A percentile compares a stretch with the other conserved stretches of the same genome.
Evolutionary conservation across 2,888 invertebrate genomes (phyloP).

Genomic region (Sarcophaga subvicina): DNA sequence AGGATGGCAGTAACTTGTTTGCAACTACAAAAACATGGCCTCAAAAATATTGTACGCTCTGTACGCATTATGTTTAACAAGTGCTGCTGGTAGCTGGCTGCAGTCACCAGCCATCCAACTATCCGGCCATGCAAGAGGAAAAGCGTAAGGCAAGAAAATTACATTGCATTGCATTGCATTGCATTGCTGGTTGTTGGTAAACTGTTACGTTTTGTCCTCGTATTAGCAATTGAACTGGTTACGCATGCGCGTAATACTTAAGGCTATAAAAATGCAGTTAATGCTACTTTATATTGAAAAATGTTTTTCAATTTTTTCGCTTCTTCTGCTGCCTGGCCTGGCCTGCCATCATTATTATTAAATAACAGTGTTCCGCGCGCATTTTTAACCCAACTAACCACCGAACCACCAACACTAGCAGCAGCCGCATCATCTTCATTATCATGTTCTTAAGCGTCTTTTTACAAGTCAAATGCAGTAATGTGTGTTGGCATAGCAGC

Average conservation of each 20-base stretch:
- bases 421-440: not conserved
- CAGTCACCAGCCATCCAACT: slow-evolving; percentile 17
- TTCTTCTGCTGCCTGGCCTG: not conserved
- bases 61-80: slow-evolving; percentile 67
- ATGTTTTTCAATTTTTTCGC: slow-evolving; percentile 43
- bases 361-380: slow-evolving; percentile 21
- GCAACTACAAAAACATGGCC: slow-evolving; percentile 60
- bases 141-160: not conserved
- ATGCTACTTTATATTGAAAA: slow-evolving; percentile 67
- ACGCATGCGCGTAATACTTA: slow-evolving; percentile 71
- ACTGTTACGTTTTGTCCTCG: slow-evolving; percentile 60
- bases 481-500: slow-evolving; percentile 10
- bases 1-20: slow-evolving; percentile 50
- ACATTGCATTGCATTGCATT: not conserved
- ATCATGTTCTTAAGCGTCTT: slow-evolving; percentile 18
- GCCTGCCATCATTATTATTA: not conserved
- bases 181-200: slow-evolving; percentile 5
- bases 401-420: not conserved
- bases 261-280: slow-evolving; percentile 69
- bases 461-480: not conserved
- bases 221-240: slow-evolving; percentile 71
- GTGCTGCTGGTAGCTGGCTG: slow-evolving; percentile 51
- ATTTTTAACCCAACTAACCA: slow-evolving; percentile 17
- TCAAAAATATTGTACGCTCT: slow-evolving; percentile 47
- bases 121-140: slow-evolving; percentile 22